These are phyloP conservation scores for Buphagus erythrorhynchus DNA, from an alignment of 2,797 vertebrate genomes.

Conservation along the genomic window DNA sequence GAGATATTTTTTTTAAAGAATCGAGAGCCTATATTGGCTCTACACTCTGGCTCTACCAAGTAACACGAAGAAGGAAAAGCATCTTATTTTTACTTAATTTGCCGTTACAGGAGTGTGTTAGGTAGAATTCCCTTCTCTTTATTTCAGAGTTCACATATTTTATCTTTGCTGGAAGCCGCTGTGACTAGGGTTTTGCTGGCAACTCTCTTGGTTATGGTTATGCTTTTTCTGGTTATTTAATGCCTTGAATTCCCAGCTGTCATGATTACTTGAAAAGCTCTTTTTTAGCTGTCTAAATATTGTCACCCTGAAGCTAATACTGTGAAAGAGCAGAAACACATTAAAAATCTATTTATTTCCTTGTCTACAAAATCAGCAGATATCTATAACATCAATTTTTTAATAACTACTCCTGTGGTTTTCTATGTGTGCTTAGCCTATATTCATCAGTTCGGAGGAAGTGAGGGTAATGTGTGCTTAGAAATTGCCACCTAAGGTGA, in stretches of 20 bases:
- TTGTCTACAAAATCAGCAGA: background rate
- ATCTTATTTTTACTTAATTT: background rate
- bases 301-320: background rate
- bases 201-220: background rate
- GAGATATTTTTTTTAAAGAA: background rate
- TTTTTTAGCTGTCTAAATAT: background rate
- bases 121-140: background rate
- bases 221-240: background rate
- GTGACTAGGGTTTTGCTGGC: background rate
- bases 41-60: background rate
- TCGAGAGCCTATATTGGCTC: background rate
- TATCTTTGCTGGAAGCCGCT: background rate
- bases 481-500: background rate
- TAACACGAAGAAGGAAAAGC: background rate
- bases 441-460: background rate
- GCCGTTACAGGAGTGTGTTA: background rate
- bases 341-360: background rate
- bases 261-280: background rate
- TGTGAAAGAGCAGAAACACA: background rate
- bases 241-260: background rate
- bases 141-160: background rate
- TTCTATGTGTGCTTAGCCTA: background rate
- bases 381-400: background rate
- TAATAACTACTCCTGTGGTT: background rate
- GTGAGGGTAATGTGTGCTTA: background rate